Conservation (phyloP, 2,113 vertebrate species). For the Oostethus manadensis region DNA sequence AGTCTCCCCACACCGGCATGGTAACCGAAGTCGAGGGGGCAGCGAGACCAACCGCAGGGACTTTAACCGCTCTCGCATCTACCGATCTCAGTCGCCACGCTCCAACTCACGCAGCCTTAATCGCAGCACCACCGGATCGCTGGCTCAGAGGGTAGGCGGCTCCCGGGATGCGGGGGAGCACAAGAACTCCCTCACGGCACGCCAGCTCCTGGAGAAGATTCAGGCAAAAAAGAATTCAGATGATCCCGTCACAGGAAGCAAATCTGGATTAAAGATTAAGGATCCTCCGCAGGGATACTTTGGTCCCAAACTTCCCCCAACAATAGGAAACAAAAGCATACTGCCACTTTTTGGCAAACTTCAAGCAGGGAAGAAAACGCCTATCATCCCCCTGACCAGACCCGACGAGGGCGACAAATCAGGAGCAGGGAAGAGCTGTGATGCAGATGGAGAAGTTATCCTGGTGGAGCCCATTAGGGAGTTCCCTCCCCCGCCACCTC, state of each 20-base stretch:
- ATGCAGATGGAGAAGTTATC: conserved; percentile 73
- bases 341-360: conserved; percentile 93
- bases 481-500: conserved; percentile 78
- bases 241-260: conserved; percentile 67
- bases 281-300: conserved; percentile 97
- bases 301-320: conserved; percentile 92
- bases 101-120: conserved; percentile 69
- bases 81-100: conserved; percentile 91
- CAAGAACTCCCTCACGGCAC: conserved; percentile 86
- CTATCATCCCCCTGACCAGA: conserved; percentile 71
- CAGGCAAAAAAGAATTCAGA: conserved; percentile 83
- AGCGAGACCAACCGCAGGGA: conserved; percentile 77
- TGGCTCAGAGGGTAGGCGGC: conserved; percentile 47
- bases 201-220: conserved; percentile 88
- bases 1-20: conserved; percentile 79
- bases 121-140: conserved; percentile 67
- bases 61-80: conserved; percentile 92
- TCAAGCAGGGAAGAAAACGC: conserved; percentile 80
- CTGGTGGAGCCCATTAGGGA: conserved; percentile 76
- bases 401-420: conserved; percentile 73
- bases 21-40: conserved; percentile 57
- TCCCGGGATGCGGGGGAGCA: conserved; percentile 78
- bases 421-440: conserved; percentile 62
- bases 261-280: conserved; percentile 88
- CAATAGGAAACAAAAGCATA: conserved; percentile 85